Percentiles rank a stretch among this genome's conserved stretches.
Evolutionary conservation across 2,113 vertebrate species (phyloP).

Genomic region (Caranx ignobilis): DNA sequence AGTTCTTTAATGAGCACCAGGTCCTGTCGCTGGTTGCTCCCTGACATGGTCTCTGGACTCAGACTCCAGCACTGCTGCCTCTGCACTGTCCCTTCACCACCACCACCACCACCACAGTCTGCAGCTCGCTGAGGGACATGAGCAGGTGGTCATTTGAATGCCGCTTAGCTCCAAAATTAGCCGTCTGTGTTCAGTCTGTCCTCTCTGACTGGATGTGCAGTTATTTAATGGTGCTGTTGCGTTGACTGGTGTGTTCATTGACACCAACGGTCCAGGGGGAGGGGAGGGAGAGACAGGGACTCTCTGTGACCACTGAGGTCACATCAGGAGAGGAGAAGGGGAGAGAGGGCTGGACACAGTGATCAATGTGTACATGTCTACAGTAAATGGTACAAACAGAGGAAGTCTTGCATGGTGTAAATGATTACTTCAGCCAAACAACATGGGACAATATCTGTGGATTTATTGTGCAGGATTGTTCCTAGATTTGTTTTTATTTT

Average conservation of each 20-base stretch:
- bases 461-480: background rate
- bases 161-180: constrained; percentile 71
- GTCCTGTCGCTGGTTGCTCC: constrained; percentile 58
- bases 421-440: constrained; percentile 5
- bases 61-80: constrained; percentile 21
- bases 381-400: constrained; percentile 28
- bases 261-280: constrained; percentile 16
- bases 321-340: constrained; percentile 21
- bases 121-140: constrained; percentile 62
- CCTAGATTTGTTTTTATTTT: constrained; percentile 21
- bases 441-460: background rate
- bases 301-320: constrained; percentile 33
- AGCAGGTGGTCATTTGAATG: constrained; percentile 72
- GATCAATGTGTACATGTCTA: constrained; percentile 4
- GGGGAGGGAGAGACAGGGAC: background rate
- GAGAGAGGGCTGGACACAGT: constrained; percentile 20
- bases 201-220: constrained; percentile 39
- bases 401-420: constrained; percentile 8
- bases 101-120: constrained; percentile 20
- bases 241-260: constrained; percentile 59
- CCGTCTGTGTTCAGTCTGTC: constrained; percentile 47
- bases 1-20: constrained; percentile 73
- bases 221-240: constrained; percentile 60
- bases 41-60: constrained; percentile 70
- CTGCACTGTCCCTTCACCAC: constrained; percentile 7